Evolutionary conservation across 2,113 vertebrate species (phyloP).

Genomic region (Pseudorhombus dupliciocellatus): DNA sequence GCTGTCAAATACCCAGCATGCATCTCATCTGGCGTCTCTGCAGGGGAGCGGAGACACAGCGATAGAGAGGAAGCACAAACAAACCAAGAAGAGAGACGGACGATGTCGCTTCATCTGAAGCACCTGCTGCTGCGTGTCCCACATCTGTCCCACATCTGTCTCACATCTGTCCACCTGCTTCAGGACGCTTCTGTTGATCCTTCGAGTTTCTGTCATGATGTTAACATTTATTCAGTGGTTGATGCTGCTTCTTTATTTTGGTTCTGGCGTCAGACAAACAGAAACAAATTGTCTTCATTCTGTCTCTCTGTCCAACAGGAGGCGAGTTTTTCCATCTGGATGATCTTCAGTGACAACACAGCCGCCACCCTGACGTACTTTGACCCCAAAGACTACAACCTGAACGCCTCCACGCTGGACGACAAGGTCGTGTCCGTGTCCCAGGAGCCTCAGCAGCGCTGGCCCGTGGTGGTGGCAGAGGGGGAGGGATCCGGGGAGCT

Average conservation of each 20-base stretch:
- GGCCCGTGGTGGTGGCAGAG: slow-evolving; percentile 89
- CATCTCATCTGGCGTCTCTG: slow-evolving; percentile 25
- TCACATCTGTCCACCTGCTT: slow-evolving; percentile 30
- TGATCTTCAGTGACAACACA: slow-evolving; percentile 95
- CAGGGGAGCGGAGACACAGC: not conserved
- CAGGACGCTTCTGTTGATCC: slow-evolving; percentile 17
- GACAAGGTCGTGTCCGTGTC: slow-evolving; percentile 88
- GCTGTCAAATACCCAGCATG: slow-evolving; percentile 41
- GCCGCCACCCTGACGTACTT: slow-evolving; percentile 90
- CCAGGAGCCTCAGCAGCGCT: slow-evolving; percentile 86
- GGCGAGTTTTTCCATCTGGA: slow-evolving; percentile 93
- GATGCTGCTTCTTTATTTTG: no score
- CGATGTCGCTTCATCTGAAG: slow-evolving; percentile 4
- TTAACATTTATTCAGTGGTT: not conserved
- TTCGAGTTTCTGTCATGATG: not conserved
- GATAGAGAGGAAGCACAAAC: slow-evolving; percentile 20
- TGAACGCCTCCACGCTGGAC: slow-evolving; percentile 89
- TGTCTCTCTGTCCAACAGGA: slow-evolving; percentile 81
- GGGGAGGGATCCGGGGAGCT: slow-evolving; percentile 88
- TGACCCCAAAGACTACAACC: slow-evolving; percentile 94
- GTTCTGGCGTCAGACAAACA: no score
- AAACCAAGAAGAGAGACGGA: slow-evolving; percentile 10
- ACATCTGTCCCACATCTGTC: slow-evolving; percentile 30
- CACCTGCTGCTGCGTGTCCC: slow-evolving; percentile 1
- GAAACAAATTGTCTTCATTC: no score